Conservation (phyloP, 2,888 invertebrate genomes). For the Pristionchus fissidentatus region DNA sequence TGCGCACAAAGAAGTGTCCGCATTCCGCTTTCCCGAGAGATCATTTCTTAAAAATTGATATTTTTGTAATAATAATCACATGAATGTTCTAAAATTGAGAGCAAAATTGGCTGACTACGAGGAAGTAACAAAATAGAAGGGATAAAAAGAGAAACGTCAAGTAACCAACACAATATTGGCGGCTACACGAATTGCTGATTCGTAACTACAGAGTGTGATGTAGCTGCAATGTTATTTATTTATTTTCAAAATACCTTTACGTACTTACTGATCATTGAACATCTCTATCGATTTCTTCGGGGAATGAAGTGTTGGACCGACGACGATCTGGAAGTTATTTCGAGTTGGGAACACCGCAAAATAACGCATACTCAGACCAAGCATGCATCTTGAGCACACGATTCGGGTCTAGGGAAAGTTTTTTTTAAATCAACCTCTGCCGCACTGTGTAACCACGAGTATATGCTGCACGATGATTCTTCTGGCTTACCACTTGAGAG, state of each 20-base stretch:
- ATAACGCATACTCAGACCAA: no score
- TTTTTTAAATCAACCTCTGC: background rate
- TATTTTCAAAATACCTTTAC: background rate
- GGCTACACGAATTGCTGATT: no score
- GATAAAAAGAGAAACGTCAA: no score
- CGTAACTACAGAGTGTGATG: conserved; percentile 8
- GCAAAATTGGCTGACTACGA: no score
- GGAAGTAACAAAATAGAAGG: no score
- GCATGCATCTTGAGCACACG: no score
- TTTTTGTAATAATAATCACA: background rate
- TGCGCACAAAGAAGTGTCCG: background rate
- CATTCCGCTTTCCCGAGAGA: background rate
- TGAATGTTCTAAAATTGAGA: background rate
- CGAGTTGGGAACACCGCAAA: no score
- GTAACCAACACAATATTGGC: no score
- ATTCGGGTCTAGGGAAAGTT: background rate
- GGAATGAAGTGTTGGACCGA: background rate
- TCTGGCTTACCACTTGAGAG: background rate
- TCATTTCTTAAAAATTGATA: background rate
- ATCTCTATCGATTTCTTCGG: background rate
- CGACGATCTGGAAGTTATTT: background rate
- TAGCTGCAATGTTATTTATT: background rate
- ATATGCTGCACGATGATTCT: background rate
- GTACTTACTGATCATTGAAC: conserved; percentile 8
- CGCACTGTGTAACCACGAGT: background rate